phyloP scores from a whole-genome alignment of 2,113 vertebrate species.

The Clupea harengus region DNA sequence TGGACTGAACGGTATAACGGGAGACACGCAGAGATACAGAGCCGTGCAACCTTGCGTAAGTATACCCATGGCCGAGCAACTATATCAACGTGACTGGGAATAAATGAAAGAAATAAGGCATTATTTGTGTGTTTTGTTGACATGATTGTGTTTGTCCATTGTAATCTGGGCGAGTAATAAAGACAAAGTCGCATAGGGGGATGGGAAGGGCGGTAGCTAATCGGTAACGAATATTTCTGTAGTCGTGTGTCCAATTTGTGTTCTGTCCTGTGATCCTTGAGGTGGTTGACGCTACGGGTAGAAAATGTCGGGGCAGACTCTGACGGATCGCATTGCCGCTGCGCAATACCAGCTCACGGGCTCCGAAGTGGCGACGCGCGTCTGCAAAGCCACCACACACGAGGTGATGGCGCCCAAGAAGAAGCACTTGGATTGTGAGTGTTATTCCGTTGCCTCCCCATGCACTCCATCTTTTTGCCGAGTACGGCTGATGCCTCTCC shows the following conservation, averaged over 20 bases:
- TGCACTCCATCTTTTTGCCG: constrained; percentile 12
- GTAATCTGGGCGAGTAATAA: constrained; percentile 18
- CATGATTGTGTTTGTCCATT: neutral
- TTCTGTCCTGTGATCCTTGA: constrained; percentile 38
- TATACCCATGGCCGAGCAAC: constrained; percentile 44
- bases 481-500: neutral
- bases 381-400: constrained; percentile 98
- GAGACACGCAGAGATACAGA: constrained; percentile 51
- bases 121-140: neutral
- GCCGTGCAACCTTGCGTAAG: constrained; percentile 58
- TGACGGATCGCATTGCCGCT: constrained; percentile 96
- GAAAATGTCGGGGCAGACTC: constrained; percentile 98
- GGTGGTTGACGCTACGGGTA: constrained; percentile 55
- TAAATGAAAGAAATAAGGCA: constrained; percentile 7
- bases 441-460: constrained; percentile 26
- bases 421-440: constrained; percentile 98
- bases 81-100: constrained; percentile 43
- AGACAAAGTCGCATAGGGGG: neutral
- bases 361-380: constrained; percentile 91
- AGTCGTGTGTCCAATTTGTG: neutral
- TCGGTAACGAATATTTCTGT: neutral
- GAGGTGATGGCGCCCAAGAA: constrained; percentile 99
- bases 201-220: neutral
- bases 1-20: constrained; percentile 46
- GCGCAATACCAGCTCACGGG: constrained; percentile 97